Conservation (phyloP, 2,888 invertebrate species). For the Drosophila percnosoma region DNA sequence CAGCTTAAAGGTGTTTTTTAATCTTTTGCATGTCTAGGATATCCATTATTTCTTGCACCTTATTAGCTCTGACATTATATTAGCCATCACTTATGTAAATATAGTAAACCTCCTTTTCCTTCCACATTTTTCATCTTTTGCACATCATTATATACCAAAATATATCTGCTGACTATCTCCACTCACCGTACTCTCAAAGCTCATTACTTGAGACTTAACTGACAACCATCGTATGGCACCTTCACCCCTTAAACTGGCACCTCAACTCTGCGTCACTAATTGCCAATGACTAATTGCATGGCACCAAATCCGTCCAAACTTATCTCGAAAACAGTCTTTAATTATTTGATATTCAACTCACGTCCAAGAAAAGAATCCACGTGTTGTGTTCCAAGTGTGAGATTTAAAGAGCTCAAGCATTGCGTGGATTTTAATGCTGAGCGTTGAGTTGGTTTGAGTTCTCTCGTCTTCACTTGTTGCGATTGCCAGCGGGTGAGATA, state of each 20-base stretch:
- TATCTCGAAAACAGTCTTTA: constrained; percentile 12
- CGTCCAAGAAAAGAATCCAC: constrained; percentile 13
- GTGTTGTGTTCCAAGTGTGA: constrained; percentile 41
- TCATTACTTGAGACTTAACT: not conserved
- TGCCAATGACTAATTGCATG: not conserved
- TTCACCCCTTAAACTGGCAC: not conserved
- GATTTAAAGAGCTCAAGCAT: constrained; percentile 12
- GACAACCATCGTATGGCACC: not conserved
- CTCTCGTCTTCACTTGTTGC: constrained; percentile 39
- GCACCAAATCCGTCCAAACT: not conserved
- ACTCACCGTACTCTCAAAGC: not conserved
- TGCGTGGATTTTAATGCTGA: constrained; percentile 1
- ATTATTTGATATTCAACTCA: constrained; percentile 8
- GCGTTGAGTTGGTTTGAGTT: not conserved
- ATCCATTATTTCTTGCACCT: not conserved
- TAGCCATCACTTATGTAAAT: not conserved
- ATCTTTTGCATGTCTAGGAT: not conserved
- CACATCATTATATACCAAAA: not conserved
- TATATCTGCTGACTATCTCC: not conserved
- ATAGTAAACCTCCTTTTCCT: not conserved
- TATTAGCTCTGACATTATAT: not conserved
- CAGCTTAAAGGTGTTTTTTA: not conserved
- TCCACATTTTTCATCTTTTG: not conserved
- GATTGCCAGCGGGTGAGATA: constrained; percentile 25
- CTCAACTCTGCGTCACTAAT: constrained; percentile 12